A percentile compares a stretch with the other conserved stretches of the same genome.
Conservation (phyloP, 2,113 vertebrate species). For the Periophthalmodon schlosseri region DNA sequence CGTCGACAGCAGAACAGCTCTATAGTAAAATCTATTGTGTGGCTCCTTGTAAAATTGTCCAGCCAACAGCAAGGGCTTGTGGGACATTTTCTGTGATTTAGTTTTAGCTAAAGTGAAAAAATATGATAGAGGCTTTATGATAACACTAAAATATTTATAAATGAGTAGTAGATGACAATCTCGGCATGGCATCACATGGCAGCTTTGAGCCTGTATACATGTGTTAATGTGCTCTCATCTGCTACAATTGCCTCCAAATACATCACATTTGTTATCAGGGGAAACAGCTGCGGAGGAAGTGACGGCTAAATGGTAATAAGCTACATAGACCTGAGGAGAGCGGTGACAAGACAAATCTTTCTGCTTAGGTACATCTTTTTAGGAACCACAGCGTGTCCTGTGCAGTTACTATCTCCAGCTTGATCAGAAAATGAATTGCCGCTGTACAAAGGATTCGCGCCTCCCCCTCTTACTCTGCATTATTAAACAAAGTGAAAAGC, state of each 20-base stretch:
- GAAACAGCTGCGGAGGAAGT: slow-evolving; percentile 47
- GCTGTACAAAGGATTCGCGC: slow-evolving; percentile 28
- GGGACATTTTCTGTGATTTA: slow-evolving; percentile 43
- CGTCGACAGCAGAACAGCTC: slow-evolving; percentile 43
- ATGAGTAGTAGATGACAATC: slow-evolving; percentile 21
- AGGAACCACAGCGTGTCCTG: slow-evolving; percentile 34
- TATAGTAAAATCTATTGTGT: slow-evolving; percentile 58
- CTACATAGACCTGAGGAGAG: slow-evolving; percentile 30
- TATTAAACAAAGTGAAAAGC: slow-evolving; percentile 21
- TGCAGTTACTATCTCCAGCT: slow-evolving; percentile 24
- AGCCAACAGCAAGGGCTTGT: slow-evolving; percentile 37
- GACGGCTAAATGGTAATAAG: slow-evolving; percentile 61
- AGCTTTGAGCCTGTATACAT: slow-evolving; percentile 9
- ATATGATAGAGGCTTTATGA: slow-evolving; percentile 23
- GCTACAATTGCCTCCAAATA: slow-evolving; percentile 49
- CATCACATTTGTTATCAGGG: slow-evolving; percentile 62
- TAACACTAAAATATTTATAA: slow-evolving; percentile 42
- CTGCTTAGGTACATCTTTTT: slow-evolving; percentile 39
- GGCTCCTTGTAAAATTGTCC: slow-evolving; percentile 54
- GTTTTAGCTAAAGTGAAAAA: slow-evolving; percentile 24
- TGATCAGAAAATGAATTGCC: slow-evolving; percentile 56
- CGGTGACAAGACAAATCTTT: slow-evolving; percentile 57
- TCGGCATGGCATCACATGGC: slow-evolving; percentile 30
- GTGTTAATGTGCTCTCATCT: slow-evolving; percentile 27
- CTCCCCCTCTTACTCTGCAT: slow-evolving; percentile 17